Conservation (phyloP, 2,888 invertebrate species). For the Eupithecia insigniata region DNA sequence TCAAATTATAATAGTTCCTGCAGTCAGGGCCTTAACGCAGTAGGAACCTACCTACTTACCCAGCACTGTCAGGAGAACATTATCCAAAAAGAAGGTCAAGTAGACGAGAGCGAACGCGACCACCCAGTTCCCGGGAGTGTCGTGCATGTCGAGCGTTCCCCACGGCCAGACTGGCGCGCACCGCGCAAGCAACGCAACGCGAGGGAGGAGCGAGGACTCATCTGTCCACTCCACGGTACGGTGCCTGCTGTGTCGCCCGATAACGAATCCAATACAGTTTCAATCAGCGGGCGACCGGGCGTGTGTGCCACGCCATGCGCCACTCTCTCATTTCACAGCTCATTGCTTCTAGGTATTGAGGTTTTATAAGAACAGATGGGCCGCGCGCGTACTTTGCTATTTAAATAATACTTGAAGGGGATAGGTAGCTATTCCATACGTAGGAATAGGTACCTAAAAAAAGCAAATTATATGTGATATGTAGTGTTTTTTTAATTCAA, state of each 20-base stretch:
- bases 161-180: not conserved
- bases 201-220: not conserved
- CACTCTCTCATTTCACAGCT: constrained; percentile 60
- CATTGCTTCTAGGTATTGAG: constrained; percentile 32
- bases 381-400: not conserved
- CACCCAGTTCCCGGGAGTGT: constrained; percentile 44
- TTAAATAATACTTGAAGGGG: not conserved
- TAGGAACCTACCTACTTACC: constrained; percentile 85
- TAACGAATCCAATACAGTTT: constrained; percentile 59
- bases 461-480: too few relatives aligned
- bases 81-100: constrained; percentile 91
- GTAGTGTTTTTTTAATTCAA: too few relatives aligned
- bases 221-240: too few relatives aligned
- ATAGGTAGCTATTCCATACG: too few relatives aligned
- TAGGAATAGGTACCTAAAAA: too few relatives aligned
- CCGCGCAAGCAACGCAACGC: not conserved
- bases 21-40: not conserved
- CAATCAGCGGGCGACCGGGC: constrained; percentile 66
- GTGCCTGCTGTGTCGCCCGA: constrained; percentile 43
- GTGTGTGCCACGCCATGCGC: constrained; percentile 54
- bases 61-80: constrained; percentile 93
- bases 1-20: not conserved
- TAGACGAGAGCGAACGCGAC: constrained; percentile 83
- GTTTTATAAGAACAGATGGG: constrained; percentile 25
- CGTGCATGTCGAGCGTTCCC: not conserved